Evolutionary conservation across 2,888 invertebrate genomes (phyloP).

Genomic region (Lagria hirta): DNA sequence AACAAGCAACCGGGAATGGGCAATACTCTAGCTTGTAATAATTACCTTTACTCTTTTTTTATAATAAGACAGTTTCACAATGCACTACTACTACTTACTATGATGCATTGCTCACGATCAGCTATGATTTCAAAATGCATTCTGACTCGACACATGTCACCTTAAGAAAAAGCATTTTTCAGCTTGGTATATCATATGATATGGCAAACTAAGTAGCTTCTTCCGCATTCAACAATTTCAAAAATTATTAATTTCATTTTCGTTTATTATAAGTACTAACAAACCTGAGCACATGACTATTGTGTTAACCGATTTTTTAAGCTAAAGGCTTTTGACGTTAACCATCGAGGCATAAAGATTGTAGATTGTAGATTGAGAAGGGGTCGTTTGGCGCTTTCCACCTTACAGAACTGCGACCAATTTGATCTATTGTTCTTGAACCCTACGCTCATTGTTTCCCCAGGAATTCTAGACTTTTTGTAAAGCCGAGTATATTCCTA

Average conservation of each 20-base stretch:
- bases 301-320: slow-evolving; percentile 30
- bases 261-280: slow-evolving; percentile 5
- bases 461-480: no score
- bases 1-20: slow-evolving; percentile 31
- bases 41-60: slow-evolving; percentile 40
- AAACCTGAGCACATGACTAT: slow-evolving; percentile 7
- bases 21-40: slow-evolving; percentile 37
- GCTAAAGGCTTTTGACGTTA: slow-evolving; percentile 24
- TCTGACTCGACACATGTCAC: slow-evolving; percentile 36
- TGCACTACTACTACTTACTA: slow-evolving; percentile 33
- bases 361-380: no score
- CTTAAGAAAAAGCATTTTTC: slow-evolving; percentile 35
- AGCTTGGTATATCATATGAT: slow-evolving; percentile 29
- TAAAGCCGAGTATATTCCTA: no score
- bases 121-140: slow-evolving; percentile 31
- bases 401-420: no score
- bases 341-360: no score
- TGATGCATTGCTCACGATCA: slow-evolving; percentile 37
- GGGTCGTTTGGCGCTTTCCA: no score
- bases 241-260: slow-evolving; percentile 1
- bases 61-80: slow-evolving; percentile 42
- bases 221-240: slow-evolving; percentile 13
- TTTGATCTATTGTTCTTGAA: no score
- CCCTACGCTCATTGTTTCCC: no score
- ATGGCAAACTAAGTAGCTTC: no score